Evolutionary conservation across 2,888 invertebrate genomes (phyloP).

Genomic region (Limnephilus rhombicus): DNA sequence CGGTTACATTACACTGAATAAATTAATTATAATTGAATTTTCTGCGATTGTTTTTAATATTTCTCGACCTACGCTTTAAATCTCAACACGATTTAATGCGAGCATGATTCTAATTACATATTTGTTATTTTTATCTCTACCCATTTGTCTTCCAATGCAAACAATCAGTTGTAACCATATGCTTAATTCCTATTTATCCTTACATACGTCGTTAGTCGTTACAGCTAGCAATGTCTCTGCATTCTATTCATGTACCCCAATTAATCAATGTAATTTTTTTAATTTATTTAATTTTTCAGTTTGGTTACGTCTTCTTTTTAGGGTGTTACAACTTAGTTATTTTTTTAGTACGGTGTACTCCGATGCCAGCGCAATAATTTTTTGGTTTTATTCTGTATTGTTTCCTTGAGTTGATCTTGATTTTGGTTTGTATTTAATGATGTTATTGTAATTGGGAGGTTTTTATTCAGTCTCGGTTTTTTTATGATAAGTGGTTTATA

Average conservation of each 20-base stretch:
- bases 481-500: too few relatives aligned
- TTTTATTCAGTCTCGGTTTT: too few relatives aligned
- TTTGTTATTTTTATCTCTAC: slow-evolving; percentile 6
- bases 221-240: not conserved
- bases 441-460: too few relatives aligned
- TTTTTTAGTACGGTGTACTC: too few relatives aligned
- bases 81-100: slow-evolving; percentile 14
- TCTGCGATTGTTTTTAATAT: slow-evolving; percentile 48
- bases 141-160: not conserved
- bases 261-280: not conserved
- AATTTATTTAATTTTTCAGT: too few relatives aligned
- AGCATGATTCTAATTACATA: slow-evolving; percentile 44
- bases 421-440: too few relatives aligned
- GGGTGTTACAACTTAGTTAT: not conserved
- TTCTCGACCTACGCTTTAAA: slow-evolving; percentile 36
- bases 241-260: not conserved
- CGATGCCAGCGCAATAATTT: too few relatives aligned
- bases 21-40: slow-evolving; percentile 49
- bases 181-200: not conserved
- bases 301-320: too few relatives aligned
- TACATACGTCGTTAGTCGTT: too few relatives aligned
- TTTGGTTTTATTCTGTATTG: too few relatives aligned
- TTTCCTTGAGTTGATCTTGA: too few relatives aligned
- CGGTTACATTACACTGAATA: slow-evolving; percentile 37
- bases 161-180: not conserved